A percentile compares a stretch with the other conserved stretches of the same genome.
phyloP scores from a whole-genome alignment of 2,797 vertebrate species.

The Crocidura indochinensis region DNA sequence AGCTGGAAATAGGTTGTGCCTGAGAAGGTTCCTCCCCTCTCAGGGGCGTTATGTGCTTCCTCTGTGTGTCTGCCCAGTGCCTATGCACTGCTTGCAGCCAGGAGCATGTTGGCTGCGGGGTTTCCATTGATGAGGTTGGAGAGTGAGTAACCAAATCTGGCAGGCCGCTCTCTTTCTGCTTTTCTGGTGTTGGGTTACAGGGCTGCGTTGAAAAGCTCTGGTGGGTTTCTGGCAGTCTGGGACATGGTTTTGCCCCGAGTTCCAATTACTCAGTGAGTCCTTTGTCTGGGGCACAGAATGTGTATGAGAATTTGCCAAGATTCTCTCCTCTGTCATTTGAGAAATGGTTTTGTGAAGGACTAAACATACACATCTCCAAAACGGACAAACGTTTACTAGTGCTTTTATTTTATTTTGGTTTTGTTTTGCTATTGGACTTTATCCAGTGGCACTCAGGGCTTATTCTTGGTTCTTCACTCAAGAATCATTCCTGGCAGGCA shows the following conservation, averaged over 20 bases:
- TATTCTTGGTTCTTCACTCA: no score
- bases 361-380: neutral
- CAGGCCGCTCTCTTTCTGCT: constrained; percentile 36
- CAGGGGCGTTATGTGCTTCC: neutral
- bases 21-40: neutral
- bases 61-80: neutral
- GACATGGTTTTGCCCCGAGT: neutral
- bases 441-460: no score
- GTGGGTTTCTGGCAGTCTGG: constrained; percentile 50
- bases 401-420: neutral
- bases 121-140: constrained; percentile 64
- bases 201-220: constrained; percentile 36
- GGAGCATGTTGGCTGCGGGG: constrained; percentile 9
- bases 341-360: neutral
- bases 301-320: neutral
- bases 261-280: constrained; percentile 6
- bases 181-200: constrained; percentile 55
- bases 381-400: neutral
- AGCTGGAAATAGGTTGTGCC: no score
- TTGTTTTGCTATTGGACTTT: no score
- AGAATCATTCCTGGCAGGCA: no score
- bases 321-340: constrained; percentile 43
- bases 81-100: constrained; percentile 16
- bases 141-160: constrained; percentile 65
- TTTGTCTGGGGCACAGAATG: neutral